A percentile compares a stretch with the other conserved stretches of the same genome.
Conservation (phyloP, 2,888 invertebrate genomes). For the Rapana venosa region DNA sequence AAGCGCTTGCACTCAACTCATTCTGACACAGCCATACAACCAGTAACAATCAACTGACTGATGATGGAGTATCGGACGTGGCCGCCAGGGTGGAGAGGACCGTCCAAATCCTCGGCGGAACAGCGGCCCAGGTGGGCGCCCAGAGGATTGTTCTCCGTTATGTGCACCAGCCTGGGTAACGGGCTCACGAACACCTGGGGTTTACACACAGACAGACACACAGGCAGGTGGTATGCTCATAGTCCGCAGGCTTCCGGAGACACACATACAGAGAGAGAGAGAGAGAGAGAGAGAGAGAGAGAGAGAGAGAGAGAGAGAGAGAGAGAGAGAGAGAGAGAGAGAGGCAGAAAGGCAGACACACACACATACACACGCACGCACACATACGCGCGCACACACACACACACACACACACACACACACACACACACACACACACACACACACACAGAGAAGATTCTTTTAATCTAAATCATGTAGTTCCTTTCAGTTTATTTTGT, state of each 20-base stretch:
- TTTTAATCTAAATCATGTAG: too few species aligned
- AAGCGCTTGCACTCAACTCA: too few species aligned
- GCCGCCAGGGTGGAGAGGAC: neutral
- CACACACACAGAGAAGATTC: neutral
- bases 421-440: neutral
- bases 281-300: neutral
- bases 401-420: neutral
- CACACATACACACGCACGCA: neutral
- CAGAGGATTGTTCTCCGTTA: neutral
- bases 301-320: neutral
- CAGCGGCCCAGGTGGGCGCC: slow-evolving; percentile 10
- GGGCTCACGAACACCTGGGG: neutral
- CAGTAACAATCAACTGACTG: neutral
- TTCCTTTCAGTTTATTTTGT: too few species aligned
- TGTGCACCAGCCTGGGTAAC: neutral
- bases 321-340: neutral
- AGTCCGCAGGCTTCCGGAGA: neutral
- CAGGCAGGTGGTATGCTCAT: neutral
- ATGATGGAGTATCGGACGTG: slow-evolving; percentile 14
- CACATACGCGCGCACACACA: slow-evolving; percentile 4
- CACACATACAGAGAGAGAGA: neutral
- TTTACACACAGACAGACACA: neutral
- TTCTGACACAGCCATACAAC: too few species aligned
- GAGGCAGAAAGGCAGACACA: neutral
- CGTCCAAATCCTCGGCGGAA: slow-evolving; percentile 11